A percentile compares a stretch with the other conserved stretches of the same genome.
Conservation (phyloP, 1,140 invertebrate species). For the Diachasma alloeum region DNA sequence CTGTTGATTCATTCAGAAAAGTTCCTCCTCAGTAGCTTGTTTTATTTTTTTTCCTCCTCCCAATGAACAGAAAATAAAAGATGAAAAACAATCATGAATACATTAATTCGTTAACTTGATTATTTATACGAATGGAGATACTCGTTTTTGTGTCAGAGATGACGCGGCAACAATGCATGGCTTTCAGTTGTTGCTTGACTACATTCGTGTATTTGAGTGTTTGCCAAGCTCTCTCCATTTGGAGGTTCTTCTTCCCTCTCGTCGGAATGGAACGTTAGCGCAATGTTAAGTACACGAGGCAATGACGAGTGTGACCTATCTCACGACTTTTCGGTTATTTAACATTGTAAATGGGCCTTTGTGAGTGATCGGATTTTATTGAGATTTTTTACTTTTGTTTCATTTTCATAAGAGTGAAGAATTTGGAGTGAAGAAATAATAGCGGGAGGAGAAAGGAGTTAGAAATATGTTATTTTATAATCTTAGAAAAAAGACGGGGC, state of each 20-base stretch:
- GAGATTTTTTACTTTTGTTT: slow-evolving; percentile 20
- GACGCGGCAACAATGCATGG: slow-evolving; percentile 55
- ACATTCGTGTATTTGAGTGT: slow-evolving; percentile 49
- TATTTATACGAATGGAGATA: neutral
- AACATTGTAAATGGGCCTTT: slow-evolving; percentile 26
- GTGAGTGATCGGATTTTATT: neutral
- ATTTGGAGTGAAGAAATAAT: no score
- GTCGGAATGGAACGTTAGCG: slow-evolving; percentile 1
- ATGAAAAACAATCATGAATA: slow-evolving; percentile 7
- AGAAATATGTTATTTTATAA: no score
- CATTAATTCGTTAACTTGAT: slow-evolving; percentile 9
- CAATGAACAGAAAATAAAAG: neutral
- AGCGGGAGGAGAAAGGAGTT: no score
- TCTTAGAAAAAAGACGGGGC: no score
- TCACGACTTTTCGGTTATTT: slow-evolving; percentile 49
- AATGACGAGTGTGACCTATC: slow-evolving; percentile 52
- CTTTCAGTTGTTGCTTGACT: slow-evolving; percentile 34
- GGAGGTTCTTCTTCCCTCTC: slow-evolving; percentile 24
- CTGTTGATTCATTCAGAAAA: slow-evolving; percentile 16
- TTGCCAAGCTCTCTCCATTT: slow-evolving; percentile 61
- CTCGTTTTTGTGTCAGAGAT: slow-evolving; percentile 38
- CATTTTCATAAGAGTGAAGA: neutral
- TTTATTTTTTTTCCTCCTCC: neutral
- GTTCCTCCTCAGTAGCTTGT: neutral
- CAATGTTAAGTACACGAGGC: slow-evolving; percentile 7